A percentile compares a stretch with the other conserved stretches of the same genome.
Evolutionary conservation across 1,140 invertebrate genomes (phyloP).

Genomic region (Hycleus phaleratus): DNA sequence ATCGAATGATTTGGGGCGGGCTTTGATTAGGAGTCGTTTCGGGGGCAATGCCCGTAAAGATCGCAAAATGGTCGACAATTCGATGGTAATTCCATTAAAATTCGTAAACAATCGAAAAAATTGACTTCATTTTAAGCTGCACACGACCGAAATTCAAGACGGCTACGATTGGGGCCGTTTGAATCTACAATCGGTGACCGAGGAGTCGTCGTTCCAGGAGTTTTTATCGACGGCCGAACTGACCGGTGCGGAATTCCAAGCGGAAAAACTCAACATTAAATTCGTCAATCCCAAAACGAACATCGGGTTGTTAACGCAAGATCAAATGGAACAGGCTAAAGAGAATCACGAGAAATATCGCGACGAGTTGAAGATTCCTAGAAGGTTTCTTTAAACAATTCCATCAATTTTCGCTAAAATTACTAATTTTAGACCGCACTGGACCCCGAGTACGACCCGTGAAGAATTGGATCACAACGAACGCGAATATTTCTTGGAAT

Average conservation of each 20-base stretch:
- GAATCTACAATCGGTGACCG: constrained; percentile 90
- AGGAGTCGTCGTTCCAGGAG: constrained; percentile 91
- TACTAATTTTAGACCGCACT: constrained; percentile 60
- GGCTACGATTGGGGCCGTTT: constrained; percentile 83
- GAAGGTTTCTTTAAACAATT: constrained; percentile 44
- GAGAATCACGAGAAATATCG: constrained; percentile 59
- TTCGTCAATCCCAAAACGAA: constrained; percentile 58
- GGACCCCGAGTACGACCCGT: constrained; percentile 65
- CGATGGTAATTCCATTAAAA: constrained; percentile 46
- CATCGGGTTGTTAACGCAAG: constrained; percentile 54
- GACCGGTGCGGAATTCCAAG: constrained; percentile 86
- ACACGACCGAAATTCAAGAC: constrained; percentile 81
- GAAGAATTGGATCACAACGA: constrained; percentile 74
- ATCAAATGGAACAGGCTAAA: constrained; percentile 53
- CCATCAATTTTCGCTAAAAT: constrained; percentile 4
- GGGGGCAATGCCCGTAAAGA: constrained; percentile 43
- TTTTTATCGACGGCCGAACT: constrained; percentile 91
- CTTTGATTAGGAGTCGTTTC: constrained; percentile 72
- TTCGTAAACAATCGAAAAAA: neutral
- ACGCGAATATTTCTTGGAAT: constrained; percentile 75
- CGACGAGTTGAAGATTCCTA: constrained; percentile 65
- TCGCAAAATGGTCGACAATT: constrained; percentile 53
- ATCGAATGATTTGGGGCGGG: constrained; percentile 51
- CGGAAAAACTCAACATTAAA: constrained; percentile 82
- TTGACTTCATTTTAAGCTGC: constrained; percentile 53